These are phyloP conservation scores for Thyatira batis DNA, from an alignment of 2,888 invertebrate genomes.

Conservation along the genomic window DNA sequence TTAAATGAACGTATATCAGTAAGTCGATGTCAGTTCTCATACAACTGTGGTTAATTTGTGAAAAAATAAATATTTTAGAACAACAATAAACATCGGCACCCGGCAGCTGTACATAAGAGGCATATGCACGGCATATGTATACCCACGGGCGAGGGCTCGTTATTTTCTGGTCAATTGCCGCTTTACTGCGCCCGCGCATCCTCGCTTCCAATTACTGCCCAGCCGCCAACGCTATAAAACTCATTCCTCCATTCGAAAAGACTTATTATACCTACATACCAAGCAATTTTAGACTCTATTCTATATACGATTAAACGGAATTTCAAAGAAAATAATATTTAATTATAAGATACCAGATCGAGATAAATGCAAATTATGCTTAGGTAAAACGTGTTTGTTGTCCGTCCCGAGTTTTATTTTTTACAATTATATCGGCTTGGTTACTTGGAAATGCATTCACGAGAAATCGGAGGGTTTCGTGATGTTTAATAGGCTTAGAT, in stretches of 20 bases:
- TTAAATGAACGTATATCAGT: neutral
- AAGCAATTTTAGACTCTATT: constrained; percentile 28
- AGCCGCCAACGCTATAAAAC: constrained; percentile 79
- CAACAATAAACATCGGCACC: constrained; percentile 56
- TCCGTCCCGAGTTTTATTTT: constrained; percentile 77
- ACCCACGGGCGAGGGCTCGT: constrained; percentile 67
- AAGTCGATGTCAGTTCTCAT: constrained; percentile 7
- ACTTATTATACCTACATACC: constrained; percentile 25
- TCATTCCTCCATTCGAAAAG: constrained; percentile 30
- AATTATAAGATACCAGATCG: constrained; percentile 22
- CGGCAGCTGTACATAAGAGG: constrained; percentile 71
- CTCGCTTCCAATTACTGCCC: constrained; percentile 79
- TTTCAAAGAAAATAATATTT: constrained; percentile 9
- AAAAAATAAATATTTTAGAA: constrained; percentile 54
- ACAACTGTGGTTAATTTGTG: constrained; percentile 32
- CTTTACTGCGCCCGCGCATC: constrained; percentile 81
- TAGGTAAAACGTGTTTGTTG: constrained; percentile 80
- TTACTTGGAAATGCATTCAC: constrained; percentile 81
- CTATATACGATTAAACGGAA: constrained; percentile 5
- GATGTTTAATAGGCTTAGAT: constrained; percentile 80
- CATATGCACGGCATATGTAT: constrained; percentile 58
- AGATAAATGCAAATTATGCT: constrained; percentile 76
- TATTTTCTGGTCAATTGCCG: constrained; percentile 82
- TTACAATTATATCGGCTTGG: constrained; percentile 78
- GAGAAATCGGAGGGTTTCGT: constrained; percentile 72